These are phyloP conservation scores for Phylloscopus whistleri DNA, from an alignment of 2,113 vertebrate genomes.

Conservation along the genomic window DNA sequence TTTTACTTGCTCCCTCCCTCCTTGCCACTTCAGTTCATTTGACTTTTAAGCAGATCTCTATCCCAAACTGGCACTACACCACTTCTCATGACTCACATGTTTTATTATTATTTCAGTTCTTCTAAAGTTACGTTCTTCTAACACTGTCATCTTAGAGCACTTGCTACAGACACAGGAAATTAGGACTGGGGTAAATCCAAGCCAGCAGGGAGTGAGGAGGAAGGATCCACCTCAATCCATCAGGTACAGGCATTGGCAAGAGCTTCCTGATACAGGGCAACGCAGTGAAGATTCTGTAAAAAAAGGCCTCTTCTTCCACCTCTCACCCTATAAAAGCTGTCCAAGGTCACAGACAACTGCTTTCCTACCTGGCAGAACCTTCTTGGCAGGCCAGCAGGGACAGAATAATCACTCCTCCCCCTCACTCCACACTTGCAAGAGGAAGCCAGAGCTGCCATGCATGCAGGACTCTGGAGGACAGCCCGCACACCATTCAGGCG, in stretches of 20 bases:
- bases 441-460: not conserved
- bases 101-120: not conserved
- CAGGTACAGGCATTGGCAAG: accelerated
- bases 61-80: not conserved
- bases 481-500: accelerated
- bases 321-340: not conserved
- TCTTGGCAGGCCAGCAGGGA: not conserved
- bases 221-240: too few relatives aligned
- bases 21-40: not conserved
- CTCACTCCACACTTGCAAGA: not conserved
- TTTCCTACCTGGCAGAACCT: not conserved
- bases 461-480: not conserved
- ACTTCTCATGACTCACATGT: not conserved
- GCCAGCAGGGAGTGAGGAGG: accelerated
- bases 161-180: not conserved
- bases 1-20: not conserved
- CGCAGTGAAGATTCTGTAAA: not conserved
- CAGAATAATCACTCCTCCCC: not conserved
- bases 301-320: not conserved
- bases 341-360: not conserved
- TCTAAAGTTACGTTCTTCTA: not conserved
- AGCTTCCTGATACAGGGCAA: not conserved
- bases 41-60: not conserved
- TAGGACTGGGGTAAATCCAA: not conserved
- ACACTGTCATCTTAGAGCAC: accelerated